These are phyloP conservation scores for Crambe crambe DNA, from an alignment of 37 sponge, comb jelly and placozoan genomes.

Conservation along the genomic window DNA sequence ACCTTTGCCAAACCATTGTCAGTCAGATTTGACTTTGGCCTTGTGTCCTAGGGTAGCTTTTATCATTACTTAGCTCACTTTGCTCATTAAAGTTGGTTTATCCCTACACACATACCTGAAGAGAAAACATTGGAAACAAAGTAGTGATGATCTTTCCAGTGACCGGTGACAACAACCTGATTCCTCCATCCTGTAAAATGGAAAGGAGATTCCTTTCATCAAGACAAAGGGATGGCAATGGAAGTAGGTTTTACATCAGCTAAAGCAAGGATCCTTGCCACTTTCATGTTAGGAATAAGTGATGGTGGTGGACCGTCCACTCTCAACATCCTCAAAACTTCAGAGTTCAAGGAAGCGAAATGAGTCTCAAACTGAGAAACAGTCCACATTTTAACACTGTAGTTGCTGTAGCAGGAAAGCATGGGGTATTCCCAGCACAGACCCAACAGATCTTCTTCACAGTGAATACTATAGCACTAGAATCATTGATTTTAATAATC, in stretches of 20 bases:
- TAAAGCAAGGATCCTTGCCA: constrained; percentile 38
- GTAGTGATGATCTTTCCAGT: constrained; percentile 51
- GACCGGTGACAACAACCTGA: constrained; percentile 61
- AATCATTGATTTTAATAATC: background rate
- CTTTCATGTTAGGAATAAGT: background rate
- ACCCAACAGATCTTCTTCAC: constrained; percentile 37
- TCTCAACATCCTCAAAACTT: constrained; percentile 14
- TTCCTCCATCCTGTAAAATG: constrained; percentile 58
- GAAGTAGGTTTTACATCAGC: constrained; percentile 42
- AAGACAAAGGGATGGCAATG: background rate
- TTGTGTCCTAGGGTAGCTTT: too few relatives aligned
- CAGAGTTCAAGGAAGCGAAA: constrained; percentile 43
- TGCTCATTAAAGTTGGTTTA: too few relatives aligned
- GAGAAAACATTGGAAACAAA: constrained; percentile 60
- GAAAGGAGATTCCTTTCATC: background rate
- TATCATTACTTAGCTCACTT: too few relatives aligned
- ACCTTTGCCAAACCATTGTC: too few relatives aligned
- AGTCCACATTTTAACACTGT: constrained; percentile 24
- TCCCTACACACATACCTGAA: constrained; percentile 20
- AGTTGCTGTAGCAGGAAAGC: constrained; percentile 33
- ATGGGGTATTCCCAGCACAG: constrained; percentile 27
- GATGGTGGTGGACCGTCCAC: constrained; percentile 13
- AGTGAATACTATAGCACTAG: constrained; percentile 24
- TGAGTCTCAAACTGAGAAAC: constrained; percentile 47
- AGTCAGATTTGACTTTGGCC: too few relatives aligned